phyloP scores from a whole-genome alignment of 2,888 invertebrate species.

The Anticlea derivata region DNA sequence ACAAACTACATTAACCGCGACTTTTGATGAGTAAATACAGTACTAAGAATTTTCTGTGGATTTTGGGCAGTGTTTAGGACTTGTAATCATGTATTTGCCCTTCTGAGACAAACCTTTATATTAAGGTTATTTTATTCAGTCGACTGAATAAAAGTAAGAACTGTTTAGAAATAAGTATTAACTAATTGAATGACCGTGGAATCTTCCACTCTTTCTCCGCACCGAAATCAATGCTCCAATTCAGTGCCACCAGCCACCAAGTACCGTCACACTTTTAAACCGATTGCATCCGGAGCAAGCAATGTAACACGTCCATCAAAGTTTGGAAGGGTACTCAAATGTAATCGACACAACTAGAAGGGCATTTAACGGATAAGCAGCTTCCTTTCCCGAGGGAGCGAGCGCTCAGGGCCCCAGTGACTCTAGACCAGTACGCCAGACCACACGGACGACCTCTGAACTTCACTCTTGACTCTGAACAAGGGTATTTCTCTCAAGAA shows the following conservation, averaged over 20 bases:
- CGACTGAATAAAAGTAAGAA: too few species aligned
- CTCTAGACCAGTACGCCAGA: conserved; percentile 37
- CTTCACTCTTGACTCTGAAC: conserved; percentile 47
- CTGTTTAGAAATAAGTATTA: too few species aligned
- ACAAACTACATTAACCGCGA: too few species aligned
- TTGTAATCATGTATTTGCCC: too few species aligned
- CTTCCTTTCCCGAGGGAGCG: conserved; percentile 79
- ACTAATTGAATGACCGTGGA: too few species aligned
- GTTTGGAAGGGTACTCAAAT: conserved; percentile 74
- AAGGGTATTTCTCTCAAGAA: conserved; percentile 10
- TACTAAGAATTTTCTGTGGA: too few species aligned
- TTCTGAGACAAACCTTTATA: too few species aligned
- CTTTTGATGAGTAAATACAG: too few species aligned
- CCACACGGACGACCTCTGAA: conserved; percentile 44
- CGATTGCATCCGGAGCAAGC: conserved; percentile 57
- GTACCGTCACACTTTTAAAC: conserved; percentile 44
- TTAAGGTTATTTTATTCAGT: too few species aligned
- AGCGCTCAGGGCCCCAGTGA: conserved; percentile 49
- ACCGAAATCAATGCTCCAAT: conserved; percentile 15
- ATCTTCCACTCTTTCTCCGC: conserved; percentile 28
- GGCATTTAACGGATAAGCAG: conserved; percentile 76
- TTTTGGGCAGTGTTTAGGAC: too few species aligned
- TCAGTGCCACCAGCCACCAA: conserved; percentile 19
- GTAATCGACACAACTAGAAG: conserved; percentile 79
- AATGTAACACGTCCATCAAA: conserved; percentile 77